Percentiles rank a stretch among this genome's conserved stretches.
Evolutionary conservation across 2,888 invertebrate species (phyloP).

Genomic region (Salpingus planirostris): DNA sequence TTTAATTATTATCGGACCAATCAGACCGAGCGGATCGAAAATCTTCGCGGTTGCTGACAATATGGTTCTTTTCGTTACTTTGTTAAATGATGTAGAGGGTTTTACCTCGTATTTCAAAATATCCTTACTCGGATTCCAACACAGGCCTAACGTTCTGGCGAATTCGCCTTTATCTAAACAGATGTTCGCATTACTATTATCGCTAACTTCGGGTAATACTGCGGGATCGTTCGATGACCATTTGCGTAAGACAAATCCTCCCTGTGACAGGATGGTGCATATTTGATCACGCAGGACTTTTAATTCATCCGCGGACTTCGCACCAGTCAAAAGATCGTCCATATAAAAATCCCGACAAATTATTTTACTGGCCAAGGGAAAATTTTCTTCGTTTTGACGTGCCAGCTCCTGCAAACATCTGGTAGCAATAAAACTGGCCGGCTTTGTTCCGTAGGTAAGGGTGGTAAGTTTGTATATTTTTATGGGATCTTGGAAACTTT

Average conservation of each 20-base stretch:
- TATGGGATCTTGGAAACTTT: constrained; percentile 2
- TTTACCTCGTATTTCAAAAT: constrained; percentile 3
- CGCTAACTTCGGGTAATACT: neutral
- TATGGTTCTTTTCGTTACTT: constrained; percentile 5
- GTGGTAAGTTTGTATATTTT: constrained; percentile 7
- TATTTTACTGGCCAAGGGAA: constrained; percentile 2
- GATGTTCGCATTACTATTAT: constrained; percentile 2
- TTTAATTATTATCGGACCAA: constrained; percentile 3
- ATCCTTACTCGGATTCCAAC: constrained; percentile 3
- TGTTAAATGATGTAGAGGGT: neutral
- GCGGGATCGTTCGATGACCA: constrained; percentile 5
- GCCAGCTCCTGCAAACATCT: constrained; percentile 7
- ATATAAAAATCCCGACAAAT: constrained; percentile 8
- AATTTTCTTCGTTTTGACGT: neutral
- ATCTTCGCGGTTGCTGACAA: constrained; percentile 2
- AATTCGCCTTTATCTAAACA: constrained; percentile 1
- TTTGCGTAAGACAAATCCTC: constrained; percentile 10
- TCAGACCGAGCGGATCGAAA: constrained; percentile 4
- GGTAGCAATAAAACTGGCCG: constrained; percentile 5
- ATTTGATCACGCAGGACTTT: constrained; percentile 2
- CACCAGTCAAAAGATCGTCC: constrained; percentile 8
- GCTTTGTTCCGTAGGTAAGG: constrained; percentile 8
- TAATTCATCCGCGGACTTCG: constrained; percentile 5
- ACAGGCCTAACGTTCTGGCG: constrained; percentile 4
- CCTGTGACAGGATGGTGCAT: constrained; percentile 5